Percentiles rank a stretch among this genome's conserved stretches.
phyloP scores from a whole-genome alignment of 2,113 vertebrate genomes.

The Boleophthalmus pectinirostris region DNA sequence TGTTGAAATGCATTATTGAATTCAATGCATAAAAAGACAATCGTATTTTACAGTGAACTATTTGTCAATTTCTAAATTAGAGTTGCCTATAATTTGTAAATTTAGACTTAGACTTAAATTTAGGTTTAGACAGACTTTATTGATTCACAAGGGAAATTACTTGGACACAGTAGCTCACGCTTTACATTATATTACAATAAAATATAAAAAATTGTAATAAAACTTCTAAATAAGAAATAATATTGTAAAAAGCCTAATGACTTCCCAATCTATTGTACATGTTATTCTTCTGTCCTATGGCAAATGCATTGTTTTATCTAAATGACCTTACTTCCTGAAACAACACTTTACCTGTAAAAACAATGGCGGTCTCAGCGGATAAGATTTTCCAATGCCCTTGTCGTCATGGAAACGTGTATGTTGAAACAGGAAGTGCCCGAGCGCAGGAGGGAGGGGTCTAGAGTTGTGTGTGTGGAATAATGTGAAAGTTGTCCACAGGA shows the following conservation, averaged over 20 bases:
- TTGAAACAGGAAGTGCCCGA: constrained; percentile 12
- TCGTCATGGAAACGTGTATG: constrained; percentile 56
- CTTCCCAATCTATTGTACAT: background rate
- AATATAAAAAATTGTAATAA: too few species aligned
- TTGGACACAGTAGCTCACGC: too few species aligned
- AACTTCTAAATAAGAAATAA: too few species aligned
- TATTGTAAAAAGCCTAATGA: background rate
- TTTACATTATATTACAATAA: too few species aligned
- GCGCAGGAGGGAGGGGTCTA: constrained; percentile 7
- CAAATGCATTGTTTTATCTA: constrained; percentile 34
- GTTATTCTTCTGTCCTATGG: constrained; percentile 24
- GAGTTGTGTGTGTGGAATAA: constrained; percentile 30
- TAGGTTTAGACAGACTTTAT: too few species aligned
- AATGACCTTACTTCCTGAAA: constrained; percentile 60
- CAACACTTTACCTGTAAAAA: constrained; percentile 65
- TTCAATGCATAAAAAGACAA: too few species aligned
- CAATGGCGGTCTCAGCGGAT: constrained; percentile 32
- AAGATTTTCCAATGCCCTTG: constrained; percentile 53
- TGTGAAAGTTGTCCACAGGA: constrained; percentile 27
- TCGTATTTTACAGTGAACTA: too few species aligned
- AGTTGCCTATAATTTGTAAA: too few species aligned
- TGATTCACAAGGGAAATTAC: too few species aligned
- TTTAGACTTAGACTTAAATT: too few species aligned
- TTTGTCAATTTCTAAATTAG: too few species aligned
- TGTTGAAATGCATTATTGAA: too few species aligned